phyloP scores from a whole-genome alignment of 2,797 vertebrate genomes.

The Dromococcyx pavoninus region DNA sequence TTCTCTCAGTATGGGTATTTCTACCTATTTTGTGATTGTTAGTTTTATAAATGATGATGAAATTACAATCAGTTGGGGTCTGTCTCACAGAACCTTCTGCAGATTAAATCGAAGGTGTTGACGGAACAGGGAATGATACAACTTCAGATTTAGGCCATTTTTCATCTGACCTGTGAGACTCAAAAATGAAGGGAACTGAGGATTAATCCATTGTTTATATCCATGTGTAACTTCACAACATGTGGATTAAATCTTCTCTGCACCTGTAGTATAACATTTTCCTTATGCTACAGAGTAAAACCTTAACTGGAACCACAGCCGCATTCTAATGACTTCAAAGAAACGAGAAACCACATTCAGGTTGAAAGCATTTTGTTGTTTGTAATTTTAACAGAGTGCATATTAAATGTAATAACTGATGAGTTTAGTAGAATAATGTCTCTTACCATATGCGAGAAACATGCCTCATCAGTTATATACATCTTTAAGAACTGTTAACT shows the following conservation, averaged over 20 bases:
- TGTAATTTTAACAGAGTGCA: constrained; percentile 45
- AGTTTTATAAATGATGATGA: neutral
- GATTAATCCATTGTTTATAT: constrained; percentile 49
- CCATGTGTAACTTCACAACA: constrained; percentile 34
- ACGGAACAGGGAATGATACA: neutral
- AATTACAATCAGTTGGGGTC: neutral
- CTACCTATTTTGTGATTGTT: neutral
- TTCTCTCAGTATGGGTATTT: neutral
- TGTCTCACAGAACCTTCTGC: neutral
- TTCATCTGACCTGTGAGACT: constrained; percentile 26
- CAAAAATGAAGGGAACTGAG: constrained; percentile 28
- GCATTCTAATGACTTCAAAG: constrained; percentile 68
- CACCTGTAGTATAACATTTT: constrained; percentile 66
- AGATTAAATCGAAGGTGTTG: constrained; percentile 30
- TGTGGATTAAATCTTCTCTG: constrained; percentile 67
- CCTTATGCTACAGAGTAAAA: constrained; percentile 46
- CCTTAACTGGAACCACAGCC: constrained; percentile 56
- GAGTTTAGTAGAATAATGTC: constrained; percentile 52
- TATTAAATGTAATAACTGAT: constrained; percentile 69
- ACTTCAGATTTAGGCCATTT: constrained; percentile 7
- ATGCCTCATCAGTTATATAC: constrained; percentile 24
- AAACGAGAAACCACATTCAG: constrained; percentile 7
- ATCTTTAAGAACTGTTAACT: constrained; percentile 49
- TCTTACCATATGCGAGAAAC: constrained; percentile 33
- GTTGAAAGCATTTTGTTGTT: constrained; percentile 71